Conservation (phyloP, 2,113 vertebrate genomes). For the Scortum barcoo region DNA sequence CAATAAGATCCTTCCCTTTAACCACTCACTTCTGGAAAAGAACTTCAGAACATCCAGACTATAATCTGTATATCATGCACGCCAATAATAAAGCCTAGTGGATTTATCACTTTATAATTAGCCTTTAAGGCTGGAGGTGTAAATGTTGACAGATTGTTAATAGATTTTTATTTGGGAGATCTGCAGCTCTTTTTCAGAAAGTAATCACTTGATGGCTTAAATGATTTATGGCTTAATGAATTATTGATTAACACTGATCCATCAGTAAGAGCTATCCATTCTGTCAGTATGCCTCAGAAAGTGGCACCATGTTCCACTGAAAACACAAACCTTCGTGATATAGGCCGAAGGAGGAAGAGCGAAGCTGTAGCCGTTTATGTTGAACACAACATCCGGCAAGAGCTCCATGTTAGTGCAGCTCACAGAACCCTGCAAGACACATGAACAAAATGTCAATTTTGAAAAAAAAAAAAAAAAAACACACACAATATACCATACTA, state of each 20-base stretch:
- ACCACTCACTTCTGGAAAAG: neutral
- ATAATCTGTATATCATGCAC: neutral
- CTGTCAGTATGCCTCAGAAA: neutral
- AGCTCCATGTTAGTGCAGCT: slow-evolving; percentile 2
- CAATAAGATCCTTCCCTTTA: neutral
- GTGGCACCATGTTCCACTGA: neutral
- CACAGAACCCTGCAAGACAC: slow-evolving; percentile 26
- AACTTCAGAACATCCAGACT: neutral
- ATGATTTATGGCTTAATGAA: neutral
- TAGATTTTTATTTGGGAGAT: neutral
- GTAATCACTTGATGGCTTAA: neutral
- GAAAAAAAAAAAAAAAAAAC: too few relatives aligned
- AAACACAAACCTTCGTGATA: slow-evolving; percentile 45
- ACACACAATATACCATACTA: neutral
- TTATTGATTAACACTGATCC: neutral
- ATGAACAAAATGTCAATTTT: neutral
- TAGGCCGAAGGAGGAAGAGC: slow-evolving; percentile 42
- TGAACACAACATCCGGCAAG: slow-evolving; percentile 57
- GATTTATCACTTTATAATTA: neutral
- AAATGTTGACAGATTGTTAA: neutral
- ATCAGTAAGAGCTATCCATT: neutral
- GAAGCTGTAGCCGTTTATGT: slow-evolving; percentile 54
- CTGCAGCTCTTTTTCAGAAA: neutral
- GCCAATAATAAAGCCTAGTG: neutral
- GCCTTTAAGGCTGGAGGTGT: neutral